These are phyloP conservation scores for Drosophila virilis DNA, from an alignment of 1,140 invertebrate species.

Conservation along the genomic window DNA sequence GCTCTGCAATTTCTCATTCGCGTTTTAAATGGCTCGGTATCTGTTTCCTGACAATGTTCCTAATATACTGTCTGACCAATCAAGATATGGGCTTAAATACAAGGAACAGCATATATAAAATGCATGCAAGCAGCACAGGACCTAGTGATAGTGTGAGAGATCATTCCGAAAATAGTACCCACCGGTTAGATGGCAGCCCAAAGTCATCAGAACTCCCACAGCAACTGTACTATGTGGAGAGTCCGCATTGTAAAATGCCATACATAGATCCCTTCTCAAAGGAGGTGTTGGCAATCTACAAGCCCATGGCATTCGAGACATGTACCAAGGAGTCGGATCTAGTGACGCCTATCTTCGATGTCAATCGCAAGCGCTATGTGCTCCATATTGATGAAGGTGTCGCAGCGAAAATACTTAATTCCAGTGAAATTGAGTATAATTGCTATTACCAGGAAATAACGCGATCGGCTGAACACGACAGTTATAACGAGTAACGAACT, in stretches of 20 bases:
- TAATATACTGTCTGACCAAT: slow-evolving; percentile 3
- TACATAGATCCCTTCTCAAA: slow-evolving; percentile 56
- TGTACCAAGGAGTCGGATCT: slow-evolving; percentile 60
- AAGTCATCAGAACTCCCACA: neutral
- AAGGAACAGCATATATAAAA: neutral
- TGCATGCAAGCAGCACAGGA: neutral
- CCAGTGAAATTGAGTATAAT: slow-evolving; percentile 52
- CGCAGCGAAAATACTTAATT: slow-evolving; percentile 44
- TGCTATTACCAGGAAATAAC: slow-evolving; percentile 66
- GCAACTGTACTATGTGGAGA: slow-evolving; percentile 50
- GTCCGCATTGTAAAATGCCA: slow-evolving; percentile 53
- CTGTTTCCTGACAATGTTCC: neutral
- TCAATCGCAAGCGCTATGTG: slow-evolving; percentile 42
- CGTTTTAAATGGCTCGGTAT: slow-evolving; percentile 28
- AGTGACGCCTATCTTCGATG: slow-evolving; percentile 54
- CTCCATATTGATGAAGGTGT: slow-evolving; percentile 52
- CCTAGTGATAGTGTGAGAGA: too few species aligned
- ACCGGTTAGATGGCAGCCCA: too few species aligned
- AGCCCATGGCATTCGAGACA: slow-evolving; percentile 38
- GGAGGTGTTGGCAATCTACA: slow-evolving; percentile 42
- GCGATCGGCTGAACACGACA: slow-evolving; percentile 32
- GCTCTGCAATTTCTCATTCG: slow-evolving; percentile 1
- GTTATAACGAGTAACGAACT: slow-evolving; percentile 55
- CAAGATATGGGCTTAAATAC: neutral
- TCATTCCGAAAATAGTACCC: too few species aligned